phyloP scores from a whole-genome alignment of 2,797 vertebrate genomes.

The Rhinichthys osculus region DNA sequence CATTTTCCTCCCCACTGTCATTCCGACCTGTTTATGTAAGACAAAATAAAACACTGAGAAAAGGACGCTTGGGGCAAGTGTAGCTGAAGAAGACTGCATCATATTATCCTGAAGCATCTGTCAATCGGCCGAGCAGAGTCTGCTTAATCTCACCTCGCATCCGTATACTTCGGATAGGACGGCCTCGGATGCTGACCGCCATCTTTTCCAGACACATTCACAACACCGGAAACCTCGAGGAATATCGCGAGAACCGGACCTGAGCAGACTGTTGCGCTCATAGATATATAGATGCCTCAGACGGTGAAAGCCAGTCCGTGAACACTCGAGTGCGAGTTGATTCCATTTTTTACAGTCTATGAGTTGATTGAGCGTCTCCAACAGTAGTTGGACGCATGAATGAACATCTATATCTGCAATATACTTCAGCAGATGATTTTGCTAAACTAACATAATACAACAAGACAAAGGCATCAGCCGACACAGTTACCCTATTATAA shows the following conservation, averaged over 20 bases:
- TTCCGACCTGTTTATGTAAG: slow-evolving; percentile 89
- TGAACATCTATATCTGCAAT: not conserved
- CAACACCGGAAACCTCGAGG: slow-evolving; percentile 98
- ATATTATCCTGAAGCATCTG: slow-evolving; percentile 1
- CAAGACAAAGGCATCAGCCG: not conserved
- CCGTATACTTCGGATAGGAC: slow-evolving; percentile 96
- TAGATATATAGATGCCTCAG: no score
- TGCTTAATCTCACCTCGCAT: slow-evolving; percentile 89
- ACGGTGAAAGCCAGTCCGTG: not conserved
- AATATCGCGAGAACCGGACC: slow-evolving; percentile 86
- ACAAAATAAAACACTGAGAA: slow-evolving; percentile 48
- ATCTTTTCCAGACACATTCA: slow-evolving; percentile 96
- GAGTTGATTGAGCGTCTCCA: not conserved
- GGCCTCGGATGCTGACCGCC: slow-evolving; percentile 98
- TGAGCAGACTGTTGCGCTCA: slow-evolving; percentile 10
- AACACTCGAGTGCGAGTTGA: not conserved
- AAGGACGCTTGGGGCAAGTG: slow-evolving; percentile 33
- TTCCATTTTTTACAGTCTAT: not conserved
- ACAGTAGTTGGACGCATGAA: not conserved
- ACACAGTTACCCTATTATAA: not conserved
- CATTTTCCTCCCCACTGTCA: slow-evolving; percentile 99
- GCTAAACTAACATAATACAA: not conserved
- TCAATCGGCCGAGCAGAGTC: not conserved
- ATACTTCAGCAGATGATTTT: not conserved
- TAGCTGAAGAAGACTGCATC: slow-evolving; percentile 29